These are phyloP conservation scores for Malurus splendens DNA, from an alignment of 2,797 vertebrate genomes.

Conservation along the genomic window DNA sequence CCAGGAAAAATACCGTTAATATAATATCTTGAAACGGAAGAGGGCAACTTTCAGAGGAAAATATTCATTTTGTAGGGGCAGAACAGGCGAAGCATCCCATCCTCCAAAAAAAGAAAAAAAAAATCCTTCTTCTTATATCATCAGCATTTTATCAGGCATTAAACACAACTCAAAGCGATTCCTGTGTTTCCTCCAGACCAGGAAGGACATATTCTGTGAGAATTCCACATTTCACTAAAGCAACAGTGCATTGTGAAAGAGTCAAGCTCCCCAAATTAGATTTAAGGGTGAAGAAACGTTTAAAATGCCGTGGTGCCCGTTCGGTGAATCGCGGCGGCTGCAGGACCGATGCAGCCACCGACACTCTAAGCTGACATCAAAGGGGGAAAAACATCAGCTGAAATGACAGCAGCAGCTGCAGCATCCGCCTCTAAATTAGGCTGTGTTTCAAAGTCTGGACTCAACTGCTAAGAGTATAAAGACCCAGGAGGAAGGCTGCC, in stretches of 20 bases:
- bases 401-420: constrained; percentile 95
- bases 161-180: not conserved
- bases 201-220: not conserved
- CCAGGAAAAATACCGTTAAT: not conserved
- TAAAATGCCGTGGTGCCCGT: constrained; percentile 49
- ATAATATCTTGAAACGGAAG: not conserved
- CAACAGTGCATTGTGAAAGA: not conserved
- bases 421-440: constrained; percentile 88
- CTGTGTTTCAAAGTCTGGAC: constrained; percentile 88
- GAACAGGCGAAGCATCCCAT: not conserved
- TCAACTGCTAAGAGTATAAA: constrained; percentile 80
- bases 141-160: constrained; percentile 14
- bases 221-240: constrained; percentile 10
- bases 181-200: not conserved
- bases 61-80: not conserved
- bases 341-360: constrained; percentile 73
- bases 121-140: not conserved
- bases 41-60: not conserved
- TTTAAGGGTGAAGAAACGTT: constrained; percentile 46
- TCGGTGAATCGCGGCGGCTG: constrained; percentile 65
- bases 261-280: constrained; percentile 13
- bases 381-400: constrained; percentile 76
- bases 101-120: not conserved
- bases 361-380: constrained; percentile 88
- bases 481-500: constrained; percentile 81